Base-by-base conservation (phyloP, 2,797 vertebrate genomes). In the Falco novaeseelandiae region DNA sequence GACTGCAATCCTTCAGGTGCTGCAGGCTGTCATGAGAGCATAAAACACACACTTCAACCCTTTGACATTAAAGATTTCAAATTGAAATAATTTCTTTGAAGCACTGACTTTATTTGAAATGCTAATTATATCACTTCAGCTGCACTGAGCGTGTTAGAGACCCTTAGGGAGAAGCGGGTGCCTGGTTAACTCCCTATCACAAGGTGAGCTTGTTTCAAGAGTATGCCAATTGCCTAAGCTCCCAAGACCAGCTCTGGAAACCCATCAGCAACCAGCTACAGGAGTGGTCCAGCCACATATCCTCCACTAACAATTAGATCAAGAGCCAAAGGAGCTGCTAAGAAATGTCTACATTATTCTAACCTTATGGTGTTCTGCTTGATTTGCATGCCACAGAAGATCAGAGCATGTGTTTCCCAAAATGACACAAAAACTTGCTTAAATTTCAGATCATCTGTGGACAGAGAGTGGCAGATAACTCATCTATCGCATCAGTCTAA, bases 361-460 rank as follows among this genome's bases (percentile, higher is more conserved):
- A 15, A 82, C 4, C 62, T 65, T 4, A 36, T 0, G 0, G 0
- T 22, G 18, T 58, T 80, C 71, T 77, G 23, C 58, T 79, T 0
- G 0, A 23, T n/a, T 66, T 80, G 72, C n/a, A 32, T 0, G 0
- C 29, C 21, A 15, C 23, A 8, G 6, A 77, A 21, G 38, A 85
- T 48, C 15, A 70, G 8, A 83, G 7, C 12, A 36, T 3, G 20
- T 42, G 23, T 9, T 83, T 59, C 44, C n/a, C 18, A 16, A 72
- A 52, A 18, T 6, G 32, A 63, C 14, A 49, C 27, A 74, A 86
- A 90, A 44, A 18, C 7, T 65, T 42, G 34, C 14, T 49, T 32
- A 23, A 32, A 36, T 78, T 88, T 74, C 72, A 81, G 69, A 58
- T 3, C 34, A 51, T 32, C 20, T 63, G 36, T 52, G 44, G 52